Percentiles rank a stretch among this genome's conserved stretches.
These are phyloP conservation scores for Frieseomelitta varia DNA, from an alignment of 1,140 invertebrate genomes.

Conservation along the genomic window DNA sequence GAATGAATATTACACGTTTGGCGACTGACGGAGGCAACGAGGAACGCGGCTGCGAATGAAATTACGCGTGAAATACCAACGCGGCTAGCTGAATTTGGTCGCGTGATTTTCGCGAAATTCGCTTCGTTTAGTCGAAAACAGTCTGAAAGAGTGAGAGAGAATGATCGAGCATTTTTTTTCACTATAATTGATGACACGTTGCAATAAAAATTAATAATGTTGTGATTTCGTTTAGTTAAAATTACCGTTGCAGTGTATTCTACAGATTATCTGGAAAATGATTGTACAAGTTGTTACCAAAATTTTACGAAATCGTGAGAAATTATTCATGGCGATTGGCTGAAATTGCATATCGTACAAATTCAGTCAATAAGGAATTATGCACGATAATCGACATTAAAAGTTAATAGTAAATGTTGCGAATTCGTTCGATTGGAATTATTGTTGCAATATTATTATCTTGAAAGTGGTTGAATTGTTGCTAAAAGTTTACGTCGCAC, in stretches of 20 bases:
- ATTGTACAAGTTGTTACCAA: neutral
- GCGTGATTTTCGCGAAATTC: constrained; percentile 23
- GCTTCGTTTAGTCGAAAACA: neutral
- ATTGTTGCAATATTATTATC: neutral
- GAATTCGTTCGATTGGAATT: neutral
- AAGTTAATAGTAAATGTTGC: neutral
- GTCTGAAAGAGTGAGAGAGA: no score
- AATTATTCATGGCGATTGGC: neutral
- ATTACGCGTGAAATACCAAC: constrained; percentile 34
- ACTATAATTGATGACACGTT: neutral
- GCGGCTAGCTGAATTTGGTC: neutral
- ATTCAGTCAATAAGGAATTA: no score
- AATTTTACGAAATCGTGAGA: neutral
- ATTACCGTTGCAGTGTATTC: neutral
- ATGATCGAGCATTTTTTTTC: neutral
- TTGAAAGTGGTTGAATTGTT: neutral
- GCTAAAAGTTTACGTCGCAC: neutral
- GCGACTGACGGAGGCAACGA: neutral
- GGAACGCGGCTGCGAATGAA: constrained; percentile 19
- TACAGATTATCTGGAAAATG: neutral
- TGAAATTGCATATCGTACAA: no score
- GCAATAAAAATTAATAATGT: neutral
- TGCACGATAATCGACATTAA: neutral
- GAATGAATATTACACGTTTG: constrained; percentile 25
- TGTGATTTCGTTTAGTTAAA: neutral